Percentiles rank a stretch among this genome's conserved stretches.
These are phyloP conservation scores for Ceratothoa steindachneri DNA, from an alignment of 2,888 invertebrate species.

Conservation along the genomic window DNA sequence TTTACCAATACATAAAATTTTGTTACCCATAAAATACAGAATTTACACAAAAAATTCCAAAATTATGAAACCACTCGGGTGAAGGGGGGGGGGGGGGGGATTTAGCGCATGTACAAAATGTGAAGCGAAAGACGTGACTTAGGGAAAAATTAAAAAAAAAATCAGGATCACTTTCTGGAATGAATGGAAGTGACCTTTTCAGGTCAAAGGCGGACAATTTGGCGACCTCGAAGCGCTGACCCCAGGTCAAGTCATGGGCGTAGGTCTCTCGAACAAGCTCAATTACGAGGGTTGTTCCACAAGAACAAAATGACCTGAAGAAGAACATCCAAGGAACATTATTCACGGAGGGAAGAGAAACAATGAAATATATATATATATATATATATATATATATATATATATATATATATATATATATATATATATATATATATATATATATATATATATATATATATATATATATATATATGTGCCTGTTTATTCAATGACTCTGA, in stretches of 20 bases:
- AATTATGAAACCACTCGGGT: no score
- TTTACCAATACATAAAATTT: no score
- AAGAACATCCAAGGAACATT: neutral
- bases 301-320: neutral
- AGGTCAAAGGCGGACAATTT: neutral
- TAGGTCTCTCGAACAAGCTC: conserved; percentile 3
- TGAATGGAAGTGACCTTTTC: neutral
- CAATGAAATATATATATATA: neutral
- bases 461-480: neutral
- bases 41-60: no score
- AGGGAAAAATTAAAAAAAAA: neutral
- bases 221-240: conserved; percentile 9
- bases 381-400: neutral
- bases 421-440: neutral
- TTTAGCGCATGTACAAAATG: no score
- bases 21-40: no score
- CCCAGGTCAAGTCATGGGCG: neutral
- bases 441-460: neutral
- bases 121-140: neutral
- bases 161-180: neutral
- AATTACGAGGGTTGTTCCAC: conserved; percentile 10
- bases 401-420: neutral
- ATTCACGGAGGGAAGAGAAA: neutral
- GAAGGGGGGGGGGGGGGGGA: no score
- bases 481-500: no score